Evolutionary conservation across 2,113 vertebrate genomes (phyloP), one percentile per base, ranked within the genome.

Genomic region (Xyrauchen texanus): DNA sequence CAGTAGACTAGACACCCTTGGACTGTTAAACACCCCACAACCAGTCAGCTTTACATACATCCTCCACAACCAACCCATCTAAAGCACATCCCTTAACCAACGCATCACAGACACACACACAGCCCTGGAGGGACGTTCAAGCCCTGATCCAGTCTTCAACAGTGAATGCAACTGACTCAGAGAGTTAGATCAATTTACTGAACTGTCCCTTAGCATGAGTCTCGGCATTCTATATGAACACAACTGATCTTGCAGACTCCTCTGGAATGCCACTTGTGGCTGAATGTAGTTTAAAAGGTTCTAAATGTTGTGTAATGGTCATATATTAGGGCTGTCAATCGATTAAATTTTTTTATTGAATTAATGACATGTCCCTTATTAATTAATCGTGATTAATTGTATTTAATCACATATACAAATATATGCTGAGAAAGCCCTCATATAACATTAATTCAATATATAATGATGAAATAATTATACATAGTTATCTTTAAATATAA

Each of bases 21-120:
- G 75, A 62, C 58, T 80, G 69, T 67, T 83, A 83, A 83, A 83
- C 66, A 78, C 34, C 69, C 75, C 66, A 63, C 70, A 60, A 78
- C 72, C 75, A 45, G 8, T 60, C 71, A 7, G 34, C 47, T 12
- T 63, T 51, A 42, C 62, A 6, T 15, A 11, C 68, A 51, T 10
- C 4, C 15, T 10, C 68, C 21, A 7, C 53, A 63, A 66, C 63
- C 62, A 10, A 16, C 53, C 55, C 47, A 58, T 64, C 21, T 67
- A 79, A 66, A 21, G 10, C 15, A 21, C 49, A 80, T 42, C 68
- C 42, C 3, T 51, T 12, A 78, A 71, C 72, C 64, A 42, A n/a
- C 21, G 44, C 71, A 65, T 79, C 67, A 81, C 76, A 74, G 52
- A 49, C 47, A 49, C 78, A 74, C 42, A 57, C 55, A 47, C 21